Percentiles rank a stretch among this genome's conserved stretches.
phyloP scores from a whole-genome alignment of 2,888 invertebrate genomes.

The Drosophila peninsularis region DNA sequence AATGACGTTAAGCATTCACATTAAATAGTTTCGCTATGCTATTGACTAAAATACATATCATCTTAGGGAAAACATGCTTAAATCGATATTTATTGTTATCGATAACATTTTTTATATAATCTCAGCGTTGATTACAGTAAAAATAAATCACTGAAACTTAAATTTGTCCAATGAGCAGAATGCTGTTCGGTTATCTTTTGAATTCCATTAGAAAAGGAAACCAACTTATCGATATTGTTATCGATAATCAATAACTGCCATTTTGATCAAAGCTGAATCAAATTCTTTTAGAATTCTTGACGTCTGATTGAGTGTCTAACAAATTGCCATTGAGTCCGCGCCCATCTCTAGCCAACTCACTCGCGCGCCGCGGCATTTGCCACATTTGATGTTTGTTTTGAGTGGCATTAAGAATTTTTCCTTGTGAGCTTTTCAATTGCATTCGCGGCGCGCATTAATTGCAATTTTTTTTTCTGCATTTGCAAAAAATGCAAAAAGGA shows the following conservation, averaged over 20 bases:
- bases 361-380: constrained; percentile 29
- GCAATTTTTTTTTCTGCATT: constrained; percentile 44
- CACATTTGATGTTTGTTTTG: constrained; percentile 56
- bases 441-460: constrained; percentile 50
- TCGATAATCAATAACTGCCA: background rate
- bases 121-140: background rate
- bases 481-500: constrained; percentile 8
- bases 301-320: background rate
- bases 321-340: background rate
- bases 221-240: background rate
- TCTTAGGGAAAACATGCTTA: no score
- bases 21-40: no score
- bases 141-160: background rate
- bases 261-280: background rate
- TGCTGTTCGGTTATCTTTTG: no score
- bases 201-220: no score
- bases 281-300: background rate
- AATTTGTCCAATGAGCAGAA: background rate
- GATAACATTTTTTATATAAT: background rate
- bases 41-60: no score
- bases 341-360: constrained; percentile 3
- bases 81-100: background rate
- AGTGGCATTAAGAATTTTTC: constrained; percentile 60
- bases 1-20: no score
- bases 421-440: constrained; percentile 56